Base-by-base conservation (phyloP, 2,113 vertebrate species). In the Aythya baeri region DNA sequence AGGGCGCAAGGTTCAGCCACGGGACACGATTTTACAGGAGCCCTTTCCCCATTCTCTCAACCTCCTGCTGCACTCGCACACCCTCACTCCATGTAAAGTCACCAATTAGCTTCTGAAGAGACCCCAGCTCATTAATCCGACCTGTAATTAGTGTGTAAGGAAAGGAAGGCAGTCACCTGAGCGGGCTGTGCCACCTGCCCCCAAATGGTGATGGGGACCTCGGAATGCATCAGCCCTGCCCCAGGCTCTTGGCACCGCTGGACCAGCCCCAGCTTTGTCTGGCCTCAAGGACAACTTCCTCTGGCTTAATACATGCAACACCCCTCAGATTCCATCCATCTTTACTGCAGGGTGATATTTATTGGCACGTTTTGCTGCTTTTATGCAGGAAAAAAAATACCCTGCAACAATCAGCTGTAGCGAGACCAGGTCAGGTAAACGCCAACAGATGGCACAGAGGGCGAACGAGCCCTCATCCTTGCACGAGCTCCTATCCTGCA, bases 391-490 rank as follows among this genome's bases (percentile, higher is more conserved):
- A 72, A 66, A 71, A 59, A 66, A 71, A 59, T 54, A 41, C 38
- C 36, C 84, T 27, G 81, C 81, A 68, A 81, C 77, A 52, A 50
- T 14, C 72, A 58, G 72, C 84, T 34, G 43, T 1, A 13, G 11
- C 1, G 2, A 59, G 72, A 43, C 59, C 41, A 4, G 0, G 63
- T 38, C 73, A 50, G 81, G 91, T 22, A 62, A 72, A 25, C 0
- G 20, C 81, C 91, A 54, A 29, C 76, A 86, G 95, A 72, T 32
- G 36, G 95, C 49, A 55, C 57, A 31, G 79, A 65, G 70, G 79
- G 74, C 54, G 34, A 65, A 38, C 4, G 22, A 44, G 79, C 71
- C 87, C 90, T 50, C 29, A 25, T 52, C 86, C 54, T 83, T 23
- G 11, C 58, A 46, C 17, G 4, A 50, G 54, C 74, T 74, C 66